These are phyloP conservation scores for Drosophila mulleri DNA, from an alignment of 2,888 invertebrate genomes.

Conservation along the genomic window DNA sequence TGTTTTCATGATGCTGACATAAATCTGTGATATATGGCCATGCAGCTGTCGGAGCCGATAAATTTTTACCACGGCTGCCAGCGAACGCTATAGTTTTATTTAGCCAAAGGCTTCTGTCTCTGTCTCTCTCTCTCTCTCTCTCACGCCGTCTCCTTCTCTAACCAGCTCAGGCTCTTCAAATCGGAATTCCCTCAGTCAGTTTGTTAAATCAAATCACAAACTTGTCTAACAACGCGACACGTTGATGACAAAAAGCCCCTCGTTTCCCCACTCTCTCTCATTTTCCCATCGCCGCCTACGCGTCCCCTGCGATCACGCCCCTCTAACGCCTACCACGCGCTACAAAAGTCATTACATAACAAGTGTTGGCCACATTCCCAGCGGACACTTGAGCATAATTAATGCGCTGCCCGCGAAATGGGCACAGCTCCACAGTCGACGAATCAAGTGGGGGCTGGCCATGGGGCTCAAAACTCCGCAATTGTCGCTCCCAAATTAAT, in stretches of 20 bases:
- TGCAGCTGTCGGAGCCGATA: constrained; percentile 59
- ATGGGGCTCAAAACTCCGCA: constrained; percentile 51
- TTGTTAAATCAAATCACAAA: constrained; percentile 72
- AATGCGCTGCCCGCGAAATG: constrained; percentile 68
- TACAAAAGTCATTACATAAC: constrained; percentile 80
- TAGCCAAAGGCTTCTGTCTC: constrained; percentile 50
- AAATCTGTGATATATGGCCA: constrained; percentile 76
- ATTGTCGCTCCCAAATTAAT: constrained; percentile 80
- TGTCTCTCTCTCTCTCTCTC: background rate
- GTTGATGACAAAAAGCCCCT: constrained; percentile 48
- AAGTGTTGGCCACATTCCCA: constrained; percentile 81
- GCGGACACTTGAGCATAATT: constrained; percentile 80
- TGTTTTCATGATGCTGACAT: constrained; percentile 75
- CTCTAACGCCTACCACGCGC: constrained; percentile 3
- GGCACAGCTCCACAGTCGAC: constrained; percentile 33
- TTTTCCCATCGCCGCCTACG: background rate
- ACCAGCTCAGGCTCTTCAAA: constrained; percentile 27
- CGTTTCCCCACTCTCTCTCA: background rate
- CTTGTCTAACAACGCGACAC: constrained; percentile 55
- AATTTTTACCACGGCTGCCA: constrained; percentile 49
- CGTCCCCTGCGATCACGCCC: background rate
- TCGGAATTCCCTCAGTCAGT: constrained; percentile 35
- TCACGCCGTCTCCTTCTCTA: background rate
- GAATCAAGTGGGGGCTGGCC: constrained; percentile 13
- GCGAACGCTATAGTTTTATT: constrained; percentile 55